A percentile compares a stretch with the other conserved stretches of the same genome.
These are phyloP conservation scores for Pyrocephalus nanus DNA, from an alignment of 2,797 vertebrate genomes.

Conservation along the genomic window DNA sequence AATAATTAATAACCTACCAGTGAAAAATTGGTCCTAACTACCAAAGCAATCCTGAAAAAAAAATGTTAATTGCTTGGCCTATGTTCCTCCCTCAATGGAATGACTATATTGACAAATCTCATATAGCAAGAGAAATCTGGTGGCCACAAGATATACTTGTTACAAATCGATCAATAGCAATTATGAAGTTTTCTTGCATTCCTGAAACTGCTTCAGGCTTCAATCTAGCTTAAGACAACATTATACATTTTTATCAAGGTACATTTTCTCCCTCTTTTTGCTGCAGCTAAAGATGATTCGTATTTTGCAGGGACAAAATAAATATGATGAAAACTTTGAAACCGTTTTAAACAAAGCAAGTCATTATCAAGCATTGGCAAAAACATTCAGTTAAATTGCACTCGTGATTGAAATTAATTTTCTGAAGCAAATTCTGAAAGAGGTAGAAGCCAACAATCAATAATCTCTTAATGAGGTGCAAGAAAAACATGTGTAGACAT, in stretches of 20 bases:
- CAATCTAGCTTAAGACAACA: neutral
- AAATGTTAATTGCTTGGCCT: slow-evolving; percentile 63
- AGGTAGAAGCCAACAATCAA: slow-evolving; percentile 59
- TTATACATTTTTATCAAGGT: neutral
- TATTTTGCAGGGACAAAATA: slow-evolving; percentile 13
- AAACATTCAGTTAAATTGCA: slow-evolving; percentile 33
- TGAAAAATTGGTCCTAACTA: slow-evolving; percentile 62
- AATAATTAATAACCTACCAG: slow-evolving; percentile 63
- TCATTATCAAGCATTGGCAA: slow-evolving; percentile 21
- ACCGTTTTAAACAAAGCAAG: slow-evolving; percentile 22
- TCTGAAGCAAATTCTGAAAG: slow-evolving; percentile 61
- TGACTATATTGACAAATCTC: slow-evolving; percentile 54
- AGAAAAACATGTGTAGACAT: slow-evolving; percentile 65
- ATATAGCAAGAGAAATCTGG: slow-evolving; percentile 21
- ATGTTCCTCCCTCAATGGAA: slow-evolving; percentile 42
- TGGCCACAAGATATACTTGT: slow-evolving; percentile 33
- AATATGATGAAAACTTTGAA: slow-evolving; percentile 8
- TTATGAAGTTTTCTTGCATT: slow-evolving; percentile 51
- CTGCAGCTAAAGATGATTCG: neutral
- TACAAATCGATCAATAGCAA: slow-evolving; percentile 55
- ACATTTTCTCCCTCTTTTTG: neutral
- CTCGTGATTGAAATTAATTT: slow-evolving; percentile 46
- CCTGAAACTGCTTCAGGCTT: slow-evolving; percentile 35
- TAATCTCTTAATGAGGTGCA: slow-evolving; percentile 66
- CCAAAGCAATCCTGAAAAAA: slow-evolving; percentile 20